phyloP scores from a whole-genome alignment of 1,140 invertebrate genomes.

The Uloborus diversus region DNA sequence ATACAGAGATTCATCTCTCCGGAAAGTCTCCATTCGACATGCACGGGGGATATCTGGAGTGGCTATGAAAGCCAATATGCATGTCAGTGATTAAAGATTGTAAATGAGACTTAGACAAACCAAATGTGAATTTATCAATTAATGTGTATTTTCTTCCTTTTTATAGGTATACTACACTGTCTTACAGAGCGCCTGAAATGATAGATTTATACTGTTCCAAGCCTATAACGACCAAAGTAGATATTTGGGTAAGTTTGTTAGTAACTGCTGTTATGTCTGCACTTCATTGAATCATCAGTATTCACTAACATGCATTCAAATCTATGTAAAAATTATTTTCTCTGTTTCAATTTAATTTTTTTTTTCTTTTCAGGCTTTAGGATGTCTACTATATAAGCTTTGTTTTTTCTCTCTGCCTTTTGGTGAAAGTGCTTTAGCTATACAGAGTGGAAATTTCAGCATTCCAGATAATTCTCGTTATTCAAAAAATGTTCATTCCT shows the following conservation, averaged over 20 bases:
- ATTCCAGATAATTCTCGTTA: constrained; percentile 86
- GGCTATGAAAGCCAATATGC: no score
- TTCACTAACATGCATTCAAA: no score
- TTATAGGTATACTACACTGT: constrained; percentile 84
- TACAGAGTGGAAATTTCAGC: constrained; percentile 88
- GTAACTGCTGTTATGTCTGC: neutral
- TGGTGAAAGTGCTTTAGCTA: constrained; percentile 91
- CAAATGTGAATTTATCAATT: no score
- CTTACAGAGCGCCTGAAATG: constrained; percentile 95
- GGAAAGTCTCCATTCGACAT: no score
- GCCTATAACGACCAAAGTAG: constrained; percentile 88
- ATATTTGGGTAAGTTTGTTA: constrained; percentile 81
- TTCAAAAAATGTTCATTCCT: constrained; percentile 68
- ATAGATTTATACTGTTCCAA: constrained; percentile 90
- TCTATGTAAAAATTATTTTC: neutral
- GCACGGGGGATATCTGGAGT: no score
- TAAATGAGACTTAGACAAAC: no score
- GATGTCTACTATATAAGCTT: constrained; percentile 89
- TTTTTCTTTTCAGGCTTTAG: constrained; percentile 76
- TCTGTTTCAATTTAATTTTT: neutral
- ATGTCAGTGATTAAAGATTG: no score
- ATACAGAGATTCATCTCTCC: no score
- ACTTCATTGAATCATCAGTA: no score
- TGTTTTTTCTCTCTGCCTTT: constrained; percentile 93
- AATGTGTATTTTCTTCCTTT: constrained; percentile 31